Evolutionary conservation across 1,140 invertebrate genomes (phyloP).

Genomic region (Drosophila santomea): DNA sequence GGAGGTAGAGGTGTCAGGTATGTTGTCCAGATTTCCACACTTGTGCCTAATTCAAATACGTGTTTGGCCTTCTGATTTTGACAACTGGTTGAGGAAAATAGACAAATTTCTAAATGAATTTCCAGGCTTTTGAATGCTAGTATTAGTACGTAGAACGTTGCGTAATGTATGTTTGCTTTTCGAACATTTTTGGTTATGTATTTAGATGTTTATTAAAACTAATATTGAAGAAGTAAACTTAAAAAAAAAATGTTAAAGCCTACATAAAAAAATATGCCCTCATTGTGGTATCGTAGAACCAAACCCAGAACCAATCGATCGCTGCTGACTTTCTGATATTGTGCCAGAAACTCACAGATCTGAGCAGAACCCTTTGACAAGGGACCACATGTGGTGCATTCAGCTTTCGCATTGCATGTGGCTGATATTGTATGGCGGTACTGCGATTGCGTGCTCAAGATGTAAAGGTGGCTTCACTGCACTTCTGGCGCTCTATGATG

Average conservation of each 20-base stretch:
- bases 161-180: not conserved
- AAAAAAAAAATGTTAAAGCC: not conserved
- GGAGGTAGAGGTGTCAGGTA: conserved; percentile 8
- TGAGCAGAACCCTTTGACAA: conserved; percentile 6
- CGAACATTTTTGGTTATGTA: not conserved
- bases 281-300: conserved; percentile 4
- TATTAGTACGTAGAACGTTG: not conserved
- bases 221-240: not conserved
- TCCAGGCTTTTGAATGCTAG: not conserved
- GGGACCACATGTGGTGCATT: conserved; percentile 41
- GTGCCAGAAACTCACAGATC: conserved; percentile 2
- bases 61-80: conserved; percentile 39
- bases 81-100: conserved; percentile 29
- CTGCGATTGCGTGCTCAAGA: conserved; percentile 41
- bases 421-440: conserved; percentile 32
- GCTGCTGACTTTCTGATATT: not conserved
- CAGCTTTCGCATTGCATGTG: conserved; percentile 25
- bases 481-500: conserved; percentile 17
- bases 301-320: conserved; percentile 4
- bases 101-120: conserved; percentile 26
- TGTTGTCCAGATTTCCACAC: conserved; percentile 14
- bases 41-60: conserved; percentile 47
- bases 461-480: conserved; percentile 19
- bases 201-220: too few species aligned
- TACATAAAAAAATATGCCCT: not conserved